Evolutionary conservation across 2,113 vertebrate species (phyloP), one percentile per base, ranked within the genome.

Genomic region (Myiagra hebetior): DNA sequence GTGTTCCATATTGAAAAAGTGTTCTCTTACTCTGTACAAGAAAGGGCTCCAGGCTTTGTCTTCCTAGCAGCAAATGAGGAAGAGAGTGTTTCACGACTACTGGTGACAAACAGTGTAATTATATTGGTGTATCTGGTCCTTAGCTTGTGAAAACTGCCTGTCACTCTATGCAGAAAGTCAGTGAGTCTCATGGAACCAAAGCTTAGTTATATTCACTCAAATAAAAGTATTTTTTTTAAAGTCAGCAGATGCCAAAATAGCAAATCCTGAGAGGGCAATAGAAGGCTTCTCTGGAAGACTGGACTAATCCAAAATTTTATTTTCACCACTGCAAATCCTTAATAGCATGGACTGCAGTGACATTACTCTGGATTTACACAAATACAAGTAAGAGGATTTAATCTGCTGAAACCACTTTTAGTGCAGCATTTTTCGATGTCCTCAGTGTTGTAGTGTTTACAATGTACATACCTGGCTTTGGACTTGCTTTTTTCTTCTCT

Each of bases 401-500:
- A 85, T 79, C 64, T 78, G 26, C 77, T 87, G 76, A 83, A 93
- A 84, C 52, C 42, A 60, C 80, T 76, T 94, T 39, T 73, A 79
- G 68, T 52, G 59, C n/a, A 67, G 28, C 33, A 14, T 83, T 92
- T 95, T 75, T 49, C 24, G 6, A n/a, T 72, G 73, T 16, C 64
- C 52, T 88, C 56, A 12, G 42, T 42, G n/a, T 31, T 69, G 50
- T 11, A 19, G 15, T 18, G 33, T 57, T 42, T 47, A 49, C 28
- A 57, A 15, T 1, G 35, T 9, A 96, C 97, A 7, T 93, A 99
- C 99, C 98, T 59, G 96, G 9, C 91, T 98, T 98, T 7, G 93
- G 33, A 17, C 21, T 89, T 10, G 91, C 76, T 96, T 99, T 99
- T 82, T 98, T 95, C 79, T 97, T 97, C 81, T 99, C 98, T 33